Conservation (phyloP, 2,797 vertebrate genomes). For the Dendrocincla fuliginosa region DNA sequence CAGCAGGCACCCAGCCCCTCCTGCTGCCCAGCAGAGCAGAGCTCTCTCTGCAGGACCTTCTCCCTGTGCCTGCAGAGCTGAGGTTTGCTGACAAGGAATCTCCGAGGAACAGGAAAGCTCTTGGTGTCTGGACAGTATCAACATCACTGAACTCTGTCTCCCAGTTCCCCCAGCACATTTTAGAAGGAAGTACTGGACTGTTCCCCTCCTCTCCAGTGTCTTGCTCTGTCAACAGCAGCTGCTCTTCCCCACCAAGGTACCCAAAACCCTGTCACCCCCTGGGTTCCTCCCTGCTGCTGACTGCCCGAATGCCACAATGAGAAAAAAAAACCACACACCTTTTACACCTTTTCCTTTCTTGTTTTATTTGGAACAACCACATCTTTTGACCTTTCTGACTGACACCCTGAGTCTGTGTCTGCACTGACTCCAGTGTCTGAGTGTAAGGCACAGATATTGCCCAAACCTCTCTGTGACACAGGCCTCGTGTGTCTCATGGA, state of each 20-base stretch:
- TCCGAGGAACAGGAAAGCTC: neutral
- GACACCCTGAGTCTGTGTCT: neutral
- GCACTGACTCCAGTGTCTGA: neutral
- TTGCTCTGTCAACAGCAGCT: neutral
- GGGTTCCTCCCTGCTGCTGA: accelerated
- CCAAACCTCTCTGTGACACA: neutral
- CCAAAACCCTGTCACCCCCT: neutral
- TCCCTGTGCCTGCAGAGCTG: neutral
- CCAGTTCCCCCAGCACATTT: neutral
- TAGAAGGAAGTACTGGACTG: neutral
- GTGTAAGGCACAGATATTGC: neutral
- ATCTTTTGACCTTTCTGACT: neutral
- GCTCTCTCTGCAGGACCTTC: neutral
- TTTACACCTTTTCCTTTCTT: neutral
- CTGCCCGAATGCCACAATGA: neutral
- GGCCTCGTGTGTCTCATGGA: accelerated
- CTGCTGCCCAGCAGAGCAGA: neutral
- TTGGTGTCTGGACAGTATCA: neutral
- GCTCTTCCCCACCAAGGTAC: neutral
- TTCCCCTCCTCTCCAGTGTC: neutral
- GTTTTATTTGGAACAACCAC: neutral
- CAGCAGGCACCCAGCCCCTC: neutral
- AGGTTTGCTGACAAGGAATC: neutral
- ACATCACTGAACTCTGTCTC: neutral
- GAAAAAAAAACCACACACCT: neutral